Evolutionary conservation across 2,113 vertebrate species (phyloP).

Genomic region (Tenrec ecaudatus): DNA sequence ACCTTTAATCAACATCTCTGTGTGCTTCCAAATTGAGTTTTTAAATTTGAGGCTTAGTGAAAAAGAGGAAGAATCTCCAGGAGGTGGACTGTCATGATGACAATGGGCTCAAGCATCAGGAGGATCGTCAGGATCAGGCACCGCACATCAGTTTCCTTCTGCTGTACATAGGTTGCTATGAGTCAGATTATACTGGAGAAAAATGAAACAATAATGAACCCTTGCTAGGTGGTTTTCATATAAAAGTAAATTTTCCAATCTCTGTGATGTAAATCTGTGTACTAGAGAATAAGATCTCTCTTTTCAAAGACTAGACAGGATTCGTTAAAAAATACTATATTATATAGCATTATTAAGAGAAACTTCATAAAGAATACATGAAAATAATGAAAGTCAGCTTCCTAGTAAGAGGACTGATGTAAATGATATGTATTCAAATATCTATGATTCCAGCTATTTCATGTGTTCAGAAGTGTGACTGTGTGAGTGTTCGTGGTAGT

Average conservation of each 20-base stretch:
- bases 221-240: neutral
- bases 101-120: too few species aligned
- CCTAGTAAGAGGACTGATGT: neutral
- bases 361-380: neutral
- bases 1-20: neutral
- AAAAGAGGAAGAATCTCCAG: too few species aligned
- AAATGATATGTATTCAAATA: neutral
- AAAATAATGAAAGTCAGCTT: neutral
- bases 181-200: too few species aligned
- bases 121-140: too few species aligned
- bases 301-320: neutral
- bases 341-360: neutral
- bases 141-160: too few species aligned
- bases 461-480: fast-evolving
- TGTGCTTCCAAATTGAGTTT: neutral
- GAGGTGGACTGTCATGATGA: too few species aligned
- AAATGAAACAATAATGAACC: neutral
- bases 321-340: too few species aligned
- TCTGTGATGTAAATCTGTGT: neutral
- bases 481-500: neutral
- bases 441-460: too few species aligned
- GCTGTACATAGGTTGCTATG: neutral
- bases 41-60: too few species aligned
- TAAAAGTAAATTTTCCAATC: neutral
- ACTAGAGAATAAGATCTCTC: neutral